A percentile compares a stretch with the other conserved stretches of the same genome.
Evolutionary conservation across 2,888 invertebrate genomes (phyloP).

Genomic region (Lomographa bimaculata): DNA sequence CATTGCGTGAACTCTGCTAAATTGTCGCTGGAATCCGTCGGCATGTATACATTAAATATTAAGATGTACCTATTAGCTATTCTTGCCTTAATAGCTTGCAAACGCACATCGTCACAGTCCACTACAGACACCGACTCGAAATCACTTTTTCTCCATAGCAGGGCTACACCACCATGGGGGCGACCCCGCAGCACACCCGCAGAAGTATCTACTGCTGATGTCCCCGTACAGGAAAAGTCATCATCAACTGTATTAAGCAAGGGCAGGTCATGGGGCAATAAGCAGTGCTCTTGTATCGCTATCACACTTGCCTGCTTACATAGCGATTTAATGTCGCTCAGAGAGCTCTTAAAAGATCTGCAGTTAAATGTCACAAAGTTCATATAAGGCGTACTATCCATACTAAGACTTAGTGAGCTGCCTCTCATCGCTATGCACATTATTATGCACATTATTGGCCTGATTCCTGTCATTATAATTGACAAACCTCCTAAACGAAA

Average conservation of each 20-base stretch:
- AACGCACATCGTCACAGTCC: background rate
- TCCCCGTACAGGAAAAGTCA: conserved; percentile 11
- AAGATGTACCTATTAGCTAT: background rate
- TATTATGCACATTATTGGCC: background rate
- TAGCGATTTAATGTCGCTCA: conserved; percentile 3
- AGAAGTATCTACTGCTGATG: conserved; percentile 5
- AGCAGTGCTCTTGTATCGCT: background rate
- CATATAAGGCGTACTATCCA: background rate
- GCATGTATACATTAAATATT: conserved; percentile 4
- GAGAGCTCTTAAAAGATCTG: conserved; percentile 11
- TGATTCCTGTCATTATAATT: background rate
- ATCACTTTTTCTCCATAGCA: background rate
- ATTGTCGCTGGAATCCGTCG: background rate
- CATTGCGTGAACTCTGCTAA: conserved; percentile 9
- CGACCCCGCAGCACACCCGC: conserved; percentile 12
- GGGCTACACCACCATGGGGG: background rate
- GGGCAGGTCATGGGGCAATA: conserved; percentile 8
- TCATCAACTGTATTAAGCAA: conserved; percentile 4
- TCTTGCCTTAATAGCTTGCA: background rate
- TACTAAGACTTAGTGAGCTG: background rate
- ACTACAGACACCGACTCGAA: background rate
- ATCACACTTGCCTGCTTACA: conserved; percentile 2
- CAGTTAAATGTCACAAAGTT: conserved; percentile 16
- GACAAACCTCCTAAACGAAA: conserved; percentile 18
- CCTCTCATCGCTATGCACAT: background rate